A percentile compares a stretch with the other conserved stretches of the same genome.
phyloP scores from a whole-genome alignment of 2,797 vertebrate genomes.

The Graptemys geographica region DNA sequence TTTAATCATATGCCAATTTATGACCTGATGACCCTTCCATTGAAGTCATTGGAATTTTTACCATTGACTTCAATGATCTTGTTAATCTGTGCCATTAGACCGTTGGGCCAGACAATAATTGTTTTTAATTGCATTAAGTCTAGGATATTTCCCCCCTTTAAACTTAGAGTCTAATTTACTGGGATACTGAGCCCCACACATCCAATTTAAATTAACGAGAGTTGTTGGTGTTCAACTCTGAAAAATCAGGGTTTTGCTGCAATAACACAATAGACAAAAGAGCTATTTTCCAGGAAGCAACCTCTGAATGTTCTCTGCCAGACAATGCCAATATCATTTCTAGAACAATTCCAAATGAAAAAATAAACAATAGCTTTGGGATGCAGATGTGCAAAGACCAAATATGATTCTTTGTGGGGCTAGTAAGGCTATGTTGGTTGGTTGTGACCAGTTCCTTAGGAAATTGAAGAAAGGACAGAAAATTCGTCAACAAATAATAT shows the following conservation, averaged over 20 bases:
- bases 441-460: no score
- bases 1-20: no score
- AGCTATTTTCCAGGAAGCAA: constrained; percentile 27
- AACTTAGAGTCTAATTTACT: neutral
- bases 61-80: constrained; percentile 40
- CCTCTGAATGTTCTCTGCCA: constrained; percentile 55
- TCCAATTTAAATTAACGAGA: neutral
- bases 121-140: constrained; percentile 64
- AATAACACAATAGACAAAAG: no score
- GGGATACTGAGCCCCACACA: no score
- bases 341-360: neutral
- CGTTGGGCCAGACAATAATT: neutral
- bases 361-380: no score
- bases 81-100: no score
- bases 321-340: constrained; percentile 41
- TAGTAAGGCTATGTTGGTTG: no score
- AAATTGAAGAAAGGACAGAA: no score
- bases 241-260: constrained; percentile 28
- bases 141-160: constrained; percentile 51
- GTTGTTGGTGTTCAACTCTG: constrained; percentile 18
- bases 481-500: no score
- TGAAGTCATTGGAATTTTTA: neutral
- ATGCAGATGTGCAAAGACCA: no score
- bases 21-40: neutral
- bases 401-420: no score